phyloP scores from a whole-genome alignment of 2,113 vertebrate species.

The Lampris megalopsis region DNA sequence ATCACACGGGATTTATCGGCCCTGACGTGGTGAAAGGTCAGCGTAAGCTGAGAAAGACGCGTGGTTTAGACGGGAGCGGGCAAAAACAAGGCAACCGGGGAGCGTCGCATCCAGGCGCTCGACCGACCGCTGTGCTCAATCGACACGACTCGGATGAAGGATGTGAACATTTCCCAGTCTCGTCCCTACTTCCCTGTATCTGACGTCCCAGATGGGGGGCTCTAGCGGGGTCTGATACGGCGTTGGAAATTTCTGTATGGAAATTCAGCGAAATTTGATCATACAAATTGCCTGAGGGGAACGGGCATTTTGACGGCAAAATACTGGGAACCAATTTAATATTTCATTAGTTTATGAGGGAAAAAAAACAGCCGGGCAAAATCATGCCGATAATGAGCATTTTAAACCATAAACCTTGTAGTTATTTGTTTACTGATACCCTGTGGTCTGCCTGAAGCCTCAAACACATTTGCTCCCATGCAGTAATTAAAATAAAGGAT shows the following conservation, averaged over 20 bases:
- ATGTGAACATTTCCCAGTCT: not conserved
- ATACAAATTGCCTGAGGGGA: constrained; percentile 30
- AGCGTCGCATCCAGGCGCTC: constrained; percentile 11
- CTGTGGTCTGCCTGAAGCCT: not conserved
- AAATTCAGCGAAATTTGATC: constrained; percentile 31
- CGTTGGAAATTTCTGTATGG: constrained; percentile 26
- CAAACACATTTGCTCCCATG: not conserved
- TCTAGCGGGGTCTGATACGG: constrained; percentile 13
- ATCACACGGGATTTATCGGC: constrained; percentile 36
- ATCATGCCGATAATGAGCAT: constrained; percentile 1
- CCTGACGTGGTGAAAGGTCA: constrained; percentile 58
- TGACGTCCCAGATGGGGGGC: constrained; percentile 8
- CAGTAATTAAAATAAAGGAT: not conserved
- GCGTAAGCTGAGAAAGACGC: constrained; percentile 29
- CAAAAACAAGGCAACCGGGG: not conserved
- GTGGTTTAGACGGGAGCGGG: constrained; percentile 12
- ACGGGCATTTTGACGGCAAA: constrained; percentile 33
- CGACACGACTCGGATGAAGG: not conserved
- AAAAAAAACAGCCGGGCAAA: not conserved
- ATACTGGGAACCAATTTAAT: not conserved
- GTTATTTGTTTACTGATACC: no score
- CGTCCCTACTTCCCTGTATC: not conserved
- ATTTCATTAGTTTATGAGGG: constrained; percentile 17
- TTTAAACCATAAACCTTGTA: constrained; percentile 8
- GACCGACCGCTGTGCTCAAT: not conserved